These are phyloP conservation scores for Addax nasomaculatus DNA, from an alignment of 2,113 vertebrate species.

Conservation along the genomic window DNA sequence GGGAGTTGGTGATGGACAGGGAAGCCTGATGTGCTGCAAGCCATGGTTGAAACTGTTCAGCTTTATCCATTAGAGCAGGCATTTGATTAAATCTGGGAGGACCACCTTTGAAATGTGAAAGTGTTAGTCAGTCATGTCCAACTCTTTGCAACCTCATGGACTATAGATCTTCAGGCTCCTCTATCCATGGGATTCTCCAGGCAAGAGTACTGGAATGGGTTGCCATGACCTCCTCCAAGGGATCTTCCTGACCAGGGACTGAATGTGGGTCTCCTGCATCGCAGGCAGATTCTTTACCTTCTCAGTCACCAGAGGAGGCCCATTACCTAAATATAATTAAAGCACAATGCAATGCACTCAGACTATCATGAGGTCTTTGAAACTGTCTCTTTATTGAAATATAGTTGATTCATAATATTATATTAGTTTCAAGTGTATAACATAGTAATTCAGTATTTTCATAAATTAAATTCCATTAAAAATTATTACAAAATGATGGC, in stretches of 20 bases:
- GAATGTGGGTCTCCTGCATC: background rate
- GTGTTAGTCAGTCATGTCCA: background rate
- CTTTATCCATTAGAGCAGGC: background rate
- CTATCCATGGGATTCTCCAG: background rate
- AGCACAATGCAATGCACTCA: background rate
- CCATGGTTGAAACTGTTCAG: background rate
- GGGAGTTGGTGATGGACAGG: background rate
- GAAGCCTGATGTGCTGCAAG: background rate
- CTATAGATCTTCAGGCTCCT: background rate
- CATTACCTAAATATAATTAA: background rate
- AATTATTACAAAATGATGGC: background rate
- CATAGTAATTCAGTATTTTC: background rate
- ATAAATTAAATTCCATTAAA: background rate
- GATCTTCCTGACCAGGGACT: background rate
- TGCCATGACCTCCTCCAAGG: background rate
- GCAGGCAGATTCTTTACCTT: background rate
- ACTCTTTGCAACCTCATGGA: background rate
- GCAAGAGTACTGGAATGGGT: background rate
- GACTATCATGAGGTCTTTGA: background rate
- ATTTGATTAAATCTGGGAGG: background rate
- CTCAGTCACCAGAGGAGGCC: background rate
- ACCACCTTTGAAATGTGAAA: background rate
- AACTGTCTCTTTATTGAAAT: background rate
- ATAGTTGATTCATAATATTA: background rate
- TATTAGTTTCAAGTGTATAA: background rate